Percentiles rank a stretch among this genome's conserved stretches.
These are phyloP conservation scores for Cosmia pyralina DNA, from an alignment of 2,888 invertebrate species.

Conservation along the genomic window DNA sequence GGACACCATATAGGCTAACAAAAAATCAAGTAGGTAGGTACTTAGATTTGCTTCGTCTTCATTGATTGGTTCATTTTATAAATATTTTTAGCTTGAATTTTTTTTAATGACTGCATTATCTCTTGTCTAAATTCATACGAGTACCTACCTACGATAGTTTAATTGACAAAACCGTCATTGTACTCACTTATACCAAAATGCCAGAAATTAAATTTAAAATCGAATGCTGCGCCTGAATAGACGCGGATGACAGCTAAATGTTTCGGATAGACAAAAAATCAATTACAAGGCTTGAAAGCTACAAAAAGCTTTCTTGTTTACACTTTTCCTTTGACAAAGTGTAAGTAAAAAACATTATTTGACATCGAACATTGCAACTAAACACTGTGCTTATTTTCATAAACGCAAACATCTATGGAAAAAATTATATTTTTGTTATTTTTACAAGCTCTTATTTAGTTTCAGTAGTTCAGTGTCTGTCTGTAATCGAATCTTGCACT, in stretches of 20 bases:
- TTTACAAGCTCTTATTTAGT: no score
- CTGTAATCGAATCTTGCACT: no score
- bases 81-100: not conserved
- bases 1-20: no score
- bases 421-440: not conserved
- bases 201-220: slow-evolving; percentile 38
- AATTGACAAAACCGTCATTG: not conserved
- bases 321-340: slow-evolving; percentile 47
- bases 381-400: slow-evolving; percentile 5
- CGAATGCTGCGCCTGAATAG: slow-evolving; percentile 38
- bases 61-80: not conserved
- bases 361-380: slow-evolving; percentile 17
- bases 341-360: slow-evolving; percentile 37
- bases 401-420: not conserved
- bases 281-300: slow-evolving; percentile 43
- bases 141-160: not conserved
- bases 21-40: not conserved
- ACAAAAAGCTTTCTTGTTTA: slow-evolving; percentile 52
- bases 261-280: slow-evolving; percentile 43
- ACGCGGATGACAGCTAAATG: slow-evolving; percentile 42
- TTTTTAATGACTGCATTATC: not conserved
- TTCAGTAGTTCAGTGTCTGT: no score
- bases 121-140: not conserved
- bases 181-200: slow-evolving; percentile 5
- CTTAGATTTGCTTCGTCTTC: not conserved